Evolutionary conservation across 1,140 invertebrate genomes (phyloP), one percentile per base, ranked within the genome.

Genomic region (Lasioglossum baleicum): DNA sequence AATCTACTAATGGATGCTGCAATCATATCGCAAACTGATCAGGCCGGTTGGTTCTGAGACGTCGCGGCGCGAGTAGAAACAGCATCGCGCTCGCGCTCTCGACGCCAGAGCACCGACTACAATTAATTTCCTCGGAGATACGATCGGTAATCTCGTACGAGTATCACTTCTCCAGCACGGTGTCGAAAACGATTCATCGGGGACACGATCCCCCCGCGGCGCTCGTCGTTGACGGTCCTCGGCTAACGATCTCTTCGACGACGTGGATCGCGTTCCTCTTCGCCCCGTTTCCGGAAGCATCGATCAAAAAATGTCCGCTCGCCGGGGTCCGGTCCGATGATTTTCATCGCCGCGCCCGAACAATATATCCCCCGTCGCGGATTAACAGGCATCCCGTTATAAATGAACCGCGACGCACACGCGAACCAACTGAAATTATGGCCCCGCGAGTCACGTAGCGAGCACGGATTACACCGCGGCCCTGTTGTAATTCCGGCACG

Each of bases 331-430:
- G 60, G 4, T 5, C 31, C 48, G 13, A 79, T 65, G 56, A 79
- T 48, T 73, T 51, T 65, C 35, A 5, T 58, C 13, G 17, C 20
- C 3, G 7, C 4, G 7, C 48, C 22, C n/a, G 26, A 58, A 58
- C 56, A 13, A 10, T 56, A 63, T n/a, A 58, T 75, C 64, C 61
- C 8, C 0, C 13, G 17, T 20, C 20, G 48, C n/a, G 73, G 22
- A 76, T 81, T 77, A 67, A 81, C 64, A 69, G 35, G n/a, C 17
- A 40, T 15, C n/a, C 35, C 26, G 51, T 71, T 65, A 70, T 48
- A 69, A 81, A 70, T 77, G 65, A 70, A 76, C 61, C 20, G 31
- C 7, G 75, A 66, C 80, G 61, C 60, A 67, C 75, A 60, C 75
- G 75, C 74, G 26, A 77, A 15, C 80, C 35, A 17, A 2, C 51